Base-by-base conservation (phyloP, 1,140 invertebrate genomes). In the Achroia grisella region DNA sequence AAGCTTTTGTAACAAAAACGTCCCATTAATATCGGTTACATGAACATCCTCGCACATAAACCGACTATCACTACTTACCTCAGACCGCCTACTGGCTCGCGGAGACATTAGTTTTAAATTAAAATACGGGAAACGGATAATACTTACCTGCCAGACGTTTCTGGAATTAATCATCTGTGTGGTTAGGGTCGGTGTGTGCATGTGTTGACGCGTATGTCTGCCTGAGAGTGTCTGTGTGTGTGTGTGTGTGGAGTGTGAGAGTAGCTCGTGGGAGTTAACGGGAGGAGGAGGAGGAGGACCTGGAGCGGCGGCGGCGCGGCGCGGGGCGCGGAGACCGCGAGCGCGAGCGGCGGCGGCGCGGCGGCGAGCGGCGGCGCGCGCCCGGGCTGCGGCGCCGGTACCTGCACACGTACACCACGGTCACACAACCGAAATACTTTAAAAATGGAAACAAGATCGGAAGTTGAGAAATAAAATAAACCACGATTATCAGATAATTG, bases 281-380 rank as follows among this genome's bases (percentile, higher is more conserved):
- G 52, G 92, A 93, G 67, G 92, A 93, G 70, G 92, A 93, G 8
- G 92, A 93, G 59, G 91, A 93, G 46, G 93, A 95, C 68, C 93
- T 88, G 62, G 92, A 93, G 80, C 93, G 93, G 55, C 94, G 90
- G 52, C 94, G 89, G 54, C 93, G 90, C 48, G 89, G 89, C 6
- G 87, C 86, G 29, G 90, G 87, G 63, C 90, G 90, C 44, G 90
- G 89, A 1, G 87, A 87, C 34, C 91, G 89, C 60, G 90, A 90
- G 55, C 91, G 86, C 27, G 88, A 86, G 49, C 90, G 87, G 32
- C 91, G 56, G 8, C 61, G 57, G n/a, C 70, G 87, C 17, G 89
- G 89, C 17, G 88, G 84, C 31, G 87, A 86, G 34, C 88, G 74
- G 28, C 86, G 74, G 39, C 86, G 78, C 15, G 71, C 62, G 51